These are phyloP conservation scores for Drosophila nr. perissopoda DNA, from an alignment of 2,888 invertebrate species.

Conservation along the genomic window DNA sequence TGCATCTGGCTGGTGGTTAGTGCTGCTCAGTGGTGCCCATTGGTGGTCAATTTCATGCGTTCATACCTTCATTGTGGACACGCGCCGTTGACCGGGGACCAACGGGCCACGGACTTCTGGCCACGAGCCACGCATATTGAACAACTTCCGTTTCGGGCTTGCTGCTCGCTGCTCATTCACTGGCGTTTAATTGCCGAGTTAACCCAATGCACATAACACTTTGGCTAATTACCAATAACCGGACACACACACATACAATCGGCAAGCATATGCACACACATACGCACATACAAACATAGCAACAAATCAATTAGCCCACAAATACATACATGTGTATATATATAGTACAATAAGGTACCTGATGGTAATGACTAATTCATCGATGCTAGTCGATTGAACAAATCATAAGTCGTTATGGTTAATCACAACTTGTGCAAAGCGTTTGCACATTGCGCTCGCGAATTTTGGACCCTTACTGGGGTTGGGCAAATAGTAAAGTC, in stretches of 20 bases:
- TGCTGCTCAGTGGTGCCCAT: constrained; percentile 19
- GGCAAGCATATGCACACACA: not conserved
- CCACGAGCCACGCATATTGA: constrained; percentile 70
- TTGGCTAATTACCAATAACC: constrained; percentile 63
- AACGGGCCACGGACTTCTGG: constrained; percentile 19
- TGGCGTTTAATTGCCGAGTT: constrained; percentile 67
- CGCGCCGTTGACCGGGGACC: constrained; percentile 35
- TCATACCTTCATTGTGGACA: constrained; percentile 62
- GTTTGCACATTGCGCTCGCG: not conserved
- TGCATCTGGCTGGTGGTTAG: constrained; percentile 9
- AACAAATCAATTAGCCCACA: not conserved
- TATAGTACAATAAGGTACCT: not conserved
- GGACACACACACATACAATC: constrained; percentile 9
- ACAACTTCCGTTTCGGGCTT: constrained; percentile 65
- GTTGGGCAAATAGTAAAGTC: not conserved
- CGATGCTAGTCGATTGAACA: not conserved
- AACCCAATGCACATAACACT: constrained; percentile 73
- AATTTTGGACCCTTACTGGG: not conserved
- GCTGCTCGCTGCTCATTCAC: constrained; percentile 16
- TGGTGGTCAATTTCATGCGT: constrained; percentile 73
- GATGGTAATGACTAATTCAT: not conserved
- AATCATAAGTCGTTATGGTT: not conserved
- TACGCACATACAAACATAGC: not conserved
- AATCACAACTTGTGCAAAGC: not conserved
- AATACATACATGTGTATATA: not conserved